phyloP scores from a whole-genome alignment of 92 coral and sea anemone genomes.

The Porites lobata region DNA sequence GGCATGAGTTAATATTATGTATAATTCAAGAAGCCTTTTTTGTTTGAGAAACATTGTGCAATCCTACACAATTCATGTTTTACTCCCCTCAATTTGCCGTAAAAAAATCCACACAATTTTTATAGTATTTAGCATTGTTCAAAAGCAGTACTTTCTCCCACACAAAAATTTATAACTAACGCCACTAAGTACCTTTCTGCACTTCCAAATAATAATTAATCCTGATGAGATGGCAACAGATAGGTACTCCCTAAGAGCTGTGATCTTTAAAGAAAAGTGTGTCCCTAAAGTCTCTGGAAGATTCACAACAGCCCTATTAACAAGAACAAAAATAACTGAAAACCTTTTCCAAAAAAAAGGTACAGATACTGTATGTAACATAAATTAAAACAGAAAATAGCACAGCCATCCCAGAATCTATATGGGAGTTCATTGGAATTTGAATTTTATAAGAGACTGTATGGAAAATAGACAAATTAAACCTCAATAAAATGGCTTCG shows the following conservation, averaged over 20 bases:
- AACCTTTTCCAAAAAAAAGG: background rate
- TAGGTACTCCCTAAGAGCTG: conserved; percentile 65
- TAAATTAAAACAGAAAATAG: too few species aligned
- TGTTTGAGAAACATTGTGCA: too few species aligned
- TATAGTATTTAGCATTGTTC: too few species aligned
- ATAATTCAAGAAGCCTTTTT: background rate
- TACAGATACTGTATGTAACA: background rate
- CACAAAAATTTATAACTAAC: background rate
- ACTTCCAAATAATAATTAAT: conserved; percentile 82
- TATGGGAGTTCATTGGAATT: too few species aligned
- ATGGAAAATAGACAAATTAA: too few species aligned
- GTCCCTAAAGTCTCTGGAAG: conserved; percentile 70
- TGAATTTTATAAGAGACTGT: too few species aligned
- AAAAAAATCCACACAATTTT: too few species aligned
- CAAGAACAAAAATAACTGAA: background rate
- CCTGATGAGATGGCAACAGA: conserved; percentile 81
- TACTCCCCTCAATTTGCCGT: too few species aligned
- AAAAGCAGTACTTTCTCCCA: too few species aligned
- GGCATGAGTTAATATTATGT: background rate
- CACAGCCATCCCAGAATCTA: too few species aligned
- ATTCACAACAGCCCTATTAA: conserved; percentile 82
- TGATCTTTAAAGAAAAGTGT: conserved; percentile 70
- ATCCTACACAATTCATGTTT: background rate
- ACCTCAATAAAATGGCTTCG: too few species aligned
- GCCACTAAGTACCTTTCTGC: conserved; percentile 68